Conservation (phyloP, 2,888 invertebrate genomes). For the Antitype chi region DNA sequence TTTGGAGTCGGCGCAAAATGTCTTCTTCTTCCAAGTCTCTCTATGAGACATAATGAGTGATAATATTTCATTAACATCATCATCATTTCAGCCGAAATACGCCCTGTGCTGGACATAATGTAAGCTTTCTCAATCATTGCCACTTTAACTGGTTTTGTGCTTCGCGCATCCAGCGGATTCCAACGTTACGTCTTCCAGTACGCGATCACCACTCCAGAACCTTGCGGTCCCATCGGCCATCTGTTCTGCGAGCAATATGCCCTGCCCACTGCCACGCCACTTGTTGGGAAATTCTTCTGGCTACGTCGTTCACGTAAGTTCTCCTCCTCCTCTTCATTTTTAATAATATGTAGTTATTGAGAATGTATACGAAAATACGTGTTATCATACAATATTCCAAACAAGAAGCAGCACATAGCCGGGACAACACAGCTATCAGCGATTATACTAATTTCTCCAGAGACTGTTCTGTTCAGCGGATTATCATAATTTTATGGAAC, state of each 20-base stretch:
- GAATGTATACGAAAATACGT: neutral
- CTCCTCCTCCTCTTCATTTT: neutral
- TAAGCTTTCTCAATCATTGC: no score
- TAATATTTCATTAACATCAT: neutral
- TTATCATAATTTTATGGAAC: constrained; percentile 54
- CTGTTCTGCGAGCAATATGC: no score
- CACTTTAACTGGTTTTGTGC: no score
- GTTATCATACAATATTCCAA: neutral
- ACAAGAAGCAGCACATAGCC: neutral
- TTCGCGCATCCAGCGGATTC: no score
- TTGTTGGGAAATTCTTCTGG: no score
- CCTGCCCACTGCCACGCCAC: no score
- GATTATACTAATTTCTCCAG: constrained; percentile 54
- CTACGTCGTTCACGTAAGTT: no score
- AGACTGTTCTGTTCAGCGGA: constrained; percentile 41
- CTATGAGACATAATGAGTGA: no score
- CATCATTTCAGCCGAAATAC: neutral
- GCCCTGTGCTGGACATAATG: neutral
- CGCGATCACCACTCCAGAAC: no score
- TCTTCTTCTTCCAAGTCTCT: neutral
- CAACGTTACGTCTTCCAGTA: no score
- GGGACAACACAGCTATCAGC: constrained; percentile 32
- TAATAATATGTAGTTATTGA: neutral
- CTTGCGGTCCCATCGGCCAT: no score
- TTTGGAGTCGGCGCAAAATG: neutral